Base-by-base conservation (phyloP, 2,888 invertebrate species). In the Pristionchus maxplancki region DNA sequence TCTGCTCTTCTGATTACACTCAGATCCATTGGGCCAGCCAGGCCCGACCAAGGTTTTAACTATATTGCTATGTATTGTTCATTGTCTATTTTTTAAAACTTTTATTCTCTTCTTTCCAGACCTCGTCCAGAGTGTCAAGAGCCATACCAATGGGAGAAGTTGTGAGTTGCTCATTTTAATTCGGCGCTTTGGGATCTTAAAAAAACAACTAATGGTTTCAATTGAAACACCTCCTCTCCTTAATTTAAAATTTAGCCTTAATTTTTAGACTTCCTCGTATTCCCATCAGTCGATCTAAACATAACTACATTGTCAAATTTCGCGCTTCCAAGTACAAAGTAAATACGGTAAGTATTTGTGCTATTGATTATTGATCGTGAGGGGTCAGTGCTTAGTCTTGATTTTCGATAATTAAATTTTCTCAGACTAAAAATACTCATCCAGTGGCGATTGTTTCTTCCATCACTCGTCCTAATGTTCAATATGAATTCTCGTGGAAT, bases 401-500 rank as follows among this genome's bases (percentile, higher is more conserved):
- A 1, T 62, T 58, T 62, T n/a, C n/a, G n/a, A n/a, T n/a, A n/a
- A n/a, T n/a, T n/a, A n/a, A n/a, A n/a, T n/a, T n/a, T n/a, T n/a
- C n/a, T 67, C 37, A 88, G 88, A 17, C 64, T 6, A 78, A 81
- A 44, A 81, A 17, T 13, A 28, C 9, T 20, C 88, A 88, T 58
- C 81, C 88, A 28, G 88, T 88, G 9, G 88, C 88, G 0, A 53
- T 88, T 28, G 28, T 88, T n/a, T 53, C 58, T 24, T 40, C 58
- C 37, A 11, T 28, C 15, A 48, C 62, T 40, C 53, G 53, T 64
- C 85, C 85, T 28, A 62, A 85, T 15, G 17, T 53, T 1, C 62
- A 85, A 40, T 88, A 44, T 28, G 88, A 88, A 58, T 88, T 88
- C 88, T 58, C 53, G 13, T 88, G 31, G 31, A 88, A 50, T 31